Conservation (phyloP, 37 sponge, comb jelly and placozoan genomes). For the Spongilla lacustris region DNA sequence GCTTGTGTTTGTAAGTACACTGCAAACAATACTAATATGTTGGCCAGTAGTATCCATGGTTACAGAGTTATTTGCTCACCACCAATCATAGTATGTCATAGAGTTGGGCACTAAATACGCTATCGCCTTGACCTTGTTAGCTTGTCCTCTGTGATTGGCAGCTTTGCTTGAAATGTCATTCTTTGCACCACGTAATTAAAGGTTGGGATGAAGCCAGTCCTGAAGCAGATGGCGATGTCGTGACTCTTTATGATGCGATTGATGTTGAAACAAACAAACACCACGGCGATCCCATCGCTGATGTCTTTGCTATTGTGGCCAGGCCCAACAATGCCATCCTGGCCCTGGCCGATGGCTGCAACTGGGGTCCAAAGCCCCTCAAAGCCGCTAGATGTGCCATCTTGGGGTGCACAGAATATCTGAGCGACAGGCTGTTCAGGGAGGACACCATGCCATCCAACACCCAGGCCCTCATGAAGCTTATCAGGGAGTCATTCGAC, state of each 20-base stretch:
- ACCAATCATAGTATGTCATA: too few species aligned
- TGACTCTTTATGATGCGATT: slow-evolving; percentile 56
- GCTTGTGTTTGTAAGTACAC: too few species aligned
- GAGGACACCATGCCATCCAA: background rate
- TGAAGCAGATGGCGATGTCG: slow-evolving; percentile 35
- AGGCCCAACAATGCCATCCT: slow-evolving; percentile 65
- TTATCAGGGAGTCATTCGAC: slow-evolving; percentile 70
- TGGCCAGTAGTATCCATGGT: too few species aligned
- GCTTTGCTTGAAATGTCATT: too few species aligned
- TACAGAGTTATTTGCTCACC: too few species aligned
- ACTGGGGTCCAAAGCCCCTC: slow-evolving; percentile 84
- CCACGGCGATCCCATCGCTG: slow-evolving; percentile 87
- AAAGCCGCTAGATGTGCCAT: slow-evolving; percentile 87
- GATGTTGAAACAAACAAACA: background rate
- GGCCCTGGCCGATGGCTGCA: slow-evolving; percentile 81
- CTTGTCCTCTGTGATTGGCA: too few species aligned
- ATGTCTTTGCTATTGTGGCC: slow-evolving; percentile 70
- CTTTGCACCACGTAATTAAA: background rate
- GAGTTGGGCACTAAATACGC: too few species aligned
- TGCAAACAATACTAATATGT: too few species aligned
- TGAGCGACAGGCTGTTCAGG: slow-evolving; percentile 60
- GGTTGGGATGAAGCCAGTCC: slow-evolving; percentile 25
- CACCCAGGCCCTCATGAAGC: slow-evolving; percentile 63
- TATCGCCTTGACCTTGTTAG: too few species aligned
- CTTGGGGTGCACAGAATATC: slow-evolving; percentile 57